Base-by-base conservation (phyloP, 2,797 vertebrate genomes). In the Galaxias olidus region DNA sequence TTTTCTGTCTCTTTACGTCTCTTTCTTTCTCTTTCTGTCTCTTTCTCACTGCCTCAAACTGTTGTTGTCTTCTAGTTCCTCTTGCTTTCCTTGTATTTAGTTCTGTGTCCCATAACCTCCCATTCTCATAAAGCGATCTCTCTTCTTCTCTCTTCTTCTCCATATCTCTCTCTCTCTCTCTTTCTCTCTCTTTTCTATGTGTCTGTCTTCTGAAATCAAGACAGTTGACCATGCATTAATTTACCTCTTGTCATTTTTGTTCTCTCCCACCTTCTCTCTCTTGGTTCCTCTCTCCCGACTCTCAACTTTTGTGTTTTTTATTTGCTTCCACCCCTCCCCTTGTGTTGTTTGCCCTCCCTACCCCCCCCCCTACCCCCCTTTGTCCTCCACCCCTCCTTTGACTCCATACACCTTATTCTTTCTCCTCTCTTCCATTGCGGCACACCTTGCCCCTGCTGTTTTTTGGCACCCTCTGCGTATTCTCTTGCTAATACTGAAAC, bases 171-270 rank as follows among this genome's bases (percentile, higher is more conserved):
- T 61, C 58, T 62, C 5, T 4, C 52, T 58, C 60, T 19, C 42
- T 14, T 1, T 61, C 20, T 77, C 68, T 55, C 8, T n/a, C 1
- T 63, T 58, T 79, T 86, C 85, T 89, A 82, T 79, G 84, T 88
- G 79, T 80, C 84, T 88, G 79, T 87, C 83, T 84, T 84, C 81
- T 86, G 76, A 47, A 18, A 54, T n/a, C 83, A 84, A 86, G 84
- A 89, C 81, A 86, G 85, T 89, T 80, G 73, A 89, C 81, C 89
- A 90, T 90, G 89, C 90, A 91, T 91, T 87, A 82, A 90, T 91
- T 89, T 88, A 83, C 78, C 88, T 86, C 90, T 92, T 78, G 83
- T 87, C 84, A 88, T 87, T 90, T 88, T 88, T 91, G 83, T 87
- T 91, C 78, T 77, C 82, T 85, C 41, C 77, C 65, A 83, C 79